These are phyloP conservation scores for Drosophila pectinifera DNA, from an alignment of 1,140 invertebrate species.

Conservation along the genomic window DNA sequence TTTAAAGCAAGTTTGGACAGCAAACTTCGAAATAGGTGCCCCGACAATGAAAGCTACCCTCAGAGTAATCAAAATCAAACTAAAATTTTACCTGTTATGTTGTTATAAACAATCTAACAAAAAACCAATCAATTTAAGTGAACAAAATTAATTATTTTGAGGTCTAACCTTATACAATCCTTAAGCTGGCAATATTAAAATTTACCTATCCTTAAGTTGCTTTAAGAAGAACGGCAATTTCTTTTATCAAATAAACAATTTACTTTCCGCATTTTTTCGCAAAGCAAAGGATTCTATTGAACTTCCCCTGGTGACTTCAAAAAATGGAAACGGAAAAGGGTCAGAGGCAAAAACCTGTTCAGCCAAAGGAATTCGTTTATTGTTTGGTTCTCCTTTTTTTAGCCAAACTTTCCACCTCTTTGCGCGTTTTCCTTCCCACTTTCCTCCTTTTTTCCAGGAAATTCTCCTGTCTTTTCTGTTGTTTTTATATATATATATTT, in stretches of 20 bases:
- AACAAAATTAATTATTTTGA: background rate
- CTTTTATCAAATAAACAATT: conserved; percentile 11
- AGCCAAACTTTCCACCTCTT: conserved; percentile 26
- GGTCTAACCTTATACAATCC: background rate
- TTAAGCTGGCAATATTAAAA: no score
- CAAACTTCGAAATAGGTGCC: no score
- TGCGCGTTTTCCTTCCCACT: background rate
- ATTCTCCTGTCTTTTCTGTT: conserved; percentile 26
- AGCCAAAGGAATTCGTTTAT: conserved; percentile 39
- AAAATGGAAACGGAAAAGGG: conserved; percentile 8
- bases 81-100: no score
- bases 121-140: background rate
- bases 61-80: no score
- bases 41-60: no score
- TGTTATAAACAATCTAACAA: background rate
- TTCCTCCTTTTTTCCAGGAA: background rate
- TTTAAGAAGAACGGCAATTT: background rate
- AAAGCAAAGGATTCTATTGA: conserved; percentile 15
- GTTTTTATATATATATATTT: conserved; percentile 29
- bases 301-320: conserved; percentile 2
- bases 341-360: conserved; percentile 11
- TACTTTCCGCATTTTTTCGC: background rate
- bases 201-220: background rate
- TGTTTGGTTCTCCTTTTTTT: conserved; percentile 27
- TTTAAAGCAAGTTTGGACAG: no score